These are phyloP conservation scores for Mus minutoides DNA, from an alignment of 2,797 vertebrate genomes.

Conservation along the genomic window DNA sequence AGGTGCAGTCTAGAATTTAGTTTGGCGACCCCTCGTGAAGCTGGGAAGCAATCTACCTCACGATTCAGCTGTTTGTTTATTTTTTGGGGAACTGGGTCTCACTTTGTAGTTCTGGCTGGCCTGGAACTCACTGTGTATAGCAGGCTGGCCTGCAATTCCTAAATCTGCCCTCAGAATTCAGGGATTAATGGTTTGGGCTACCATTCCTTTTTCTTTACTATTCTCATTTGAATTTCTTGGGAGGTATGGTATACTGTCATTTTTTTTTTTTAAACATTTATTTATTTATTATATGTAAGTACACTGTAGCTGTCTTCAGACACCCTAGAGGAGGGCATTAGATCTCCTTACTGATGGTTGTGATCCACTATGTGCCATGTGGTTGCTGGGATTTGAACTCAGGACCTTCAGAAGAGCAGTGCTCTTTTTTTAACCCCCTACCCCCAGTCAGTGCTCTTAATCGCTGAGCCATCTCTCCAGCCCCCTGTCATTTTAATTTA, in stretches of 20 bases:
- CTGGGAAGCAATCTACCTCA: background rate
- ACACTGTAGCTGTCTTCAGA: too few species aligned
- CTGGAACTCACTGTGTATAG: background rate
- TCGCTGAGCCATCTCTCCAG: too few species aligned
- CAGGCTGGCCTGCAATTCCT: background rate
- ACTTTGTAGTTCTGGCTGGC: background rate
- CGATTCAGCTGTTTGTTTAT: background rate
- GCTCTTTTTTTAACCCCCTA: too few species aligned
- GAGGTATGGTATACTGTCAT: background rate
- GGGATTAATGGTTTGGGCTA: background rate
- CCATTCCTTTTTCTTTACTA: too few species aligned
- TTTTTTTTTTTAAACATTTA: background rate
- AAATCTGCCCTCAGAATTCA: background rate
- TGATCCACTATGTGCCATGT: too few species aligned
- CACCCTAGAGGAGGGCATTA: too few species aligned
- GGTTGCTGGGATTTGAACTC: too few species aligned
- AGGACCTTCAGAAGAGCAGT: too few species aligned
- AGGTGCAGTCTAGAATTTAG: background rate
- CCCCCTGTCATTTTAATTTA: too few species aligned
- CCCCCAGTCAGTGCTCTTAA: too few species aligned
- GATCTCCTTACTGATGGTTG: too few species aligned
- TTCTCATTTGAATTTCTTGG: slow-evolving; percentile 37
- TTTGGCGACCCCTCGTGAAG: background rate
- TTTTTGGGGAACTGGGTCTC: background rate
- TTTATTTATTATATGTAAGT: too few species aligned